Percentiles rank a stretch among this genome's conserved stretches.
phyloP scores from a whole-genome alignment of 2,888 invertebrate species.

The Drosophila seclusa region DNA sequence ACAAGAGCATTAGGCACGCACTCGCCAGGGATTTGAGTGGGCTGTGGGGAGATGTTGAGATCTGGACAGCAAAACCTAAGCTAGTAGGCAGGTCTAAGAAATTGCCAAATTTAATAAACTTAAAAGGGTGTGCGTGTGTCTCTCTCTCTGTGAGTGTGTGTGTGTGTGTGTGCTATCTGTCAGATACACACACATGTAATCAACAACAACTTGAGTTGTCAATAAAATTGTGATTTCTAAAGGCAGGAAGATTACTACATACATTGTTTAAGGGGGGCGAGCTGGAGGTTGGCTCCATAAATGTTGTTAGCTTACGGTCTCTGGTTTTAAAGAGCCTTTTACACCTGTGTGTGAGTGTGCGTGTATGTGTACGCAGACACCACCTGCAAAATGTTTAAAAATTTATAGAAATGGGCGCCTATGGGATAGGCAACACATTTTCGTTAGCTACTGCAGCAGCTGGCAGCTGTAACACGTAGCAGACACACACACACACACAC shows the following conservation, averaged over 20 bases:
- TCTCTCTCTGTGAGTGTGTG: constrained; percentile 2
- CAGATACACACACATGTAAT: constrained; percentile 70
- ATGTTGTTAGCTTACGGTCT: constrained; percentile 21
- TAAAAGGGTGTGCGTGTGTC: constrained; percentile 73
- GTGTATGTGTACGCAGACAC: background rate
- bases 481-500: constrained; percentile 23
- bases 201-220: constrained; percentile 81
- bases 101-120: constrained; percentile 82
- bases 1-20: constrained; percentile 73
- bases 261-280: constrained; percentile 42
- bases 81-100: constrained; percentile 65
- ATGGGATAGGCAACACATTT: constrained; percentile 67
- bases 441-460: constrained; percentile 44
- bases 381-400: constrained; percentile 54
- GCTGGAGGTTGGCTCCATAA: constrained; percentile 47
- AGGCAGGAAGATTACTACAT: constrained; percentile 62
- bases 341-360: constrained; percentile 57
- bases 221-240: constrained; percentile 81
- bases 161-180: constrained; percentile 45
- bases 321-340: constrained; percentile 59
- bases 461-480: constrained; percentile 74
- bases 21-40: constrained; percentile 70
- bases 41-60: constrained; percentile 15
- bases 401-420: constrained; percentile 74
- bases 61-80: constrained; percentile 44